Evolutionary conservation across 2,888 invertebrate genomes (phyloP).

Genomic region (Cerastis leucographa): DNA sequence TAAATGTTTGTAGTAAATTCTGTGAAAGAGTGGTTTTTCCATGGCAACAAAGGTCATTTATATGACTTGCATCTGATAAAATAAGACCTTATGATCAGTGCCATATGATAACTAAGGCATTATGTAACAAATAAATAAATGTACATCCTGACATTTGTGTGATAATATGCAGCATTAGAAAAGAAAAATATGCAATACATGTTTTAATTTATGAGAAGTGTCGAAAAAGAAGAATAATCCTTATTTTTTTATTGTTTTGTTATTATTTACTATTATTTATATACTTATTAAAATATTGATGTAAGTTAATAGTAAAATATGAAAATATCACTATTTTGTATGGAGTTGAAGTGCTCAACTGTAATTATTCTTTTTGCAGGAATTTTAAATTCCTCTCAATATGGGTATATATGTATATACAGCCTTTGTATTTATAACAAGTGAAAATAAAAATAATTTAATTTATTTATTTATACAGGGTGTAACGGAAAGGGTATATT

Average conservation of each 20-base stretch:
- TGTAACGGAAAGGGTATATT: too few species aligned
- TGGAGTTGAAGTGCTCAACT: slow-evolving; percentile 35
- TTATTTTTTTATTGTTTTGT: slow-evolving; percentile 35
- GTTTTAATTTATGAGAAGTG: background rate
- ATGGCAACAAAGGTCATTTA: background rate
- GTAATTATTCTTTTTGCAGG: background rate
- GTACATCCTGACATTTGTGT: background rate
- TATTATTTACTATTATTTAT: slow-evolving; percentile 23
- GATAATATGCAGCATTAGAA: background rate
- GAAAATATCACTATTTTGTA: slow-evolving; percentile 7
- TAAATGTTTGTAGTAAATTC: background rate
- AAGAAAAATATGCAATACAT: too few species aligned
- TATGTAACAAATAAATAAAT: background rate
- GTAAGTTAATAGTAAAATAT: background rate
- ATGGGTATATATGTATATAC: slow-evolving; percentile 9
- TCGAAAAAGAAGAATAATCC: background rate
- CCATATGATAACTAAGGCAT: slow-evolving; percentile 5
- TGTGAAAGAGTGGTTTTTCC: background rate
- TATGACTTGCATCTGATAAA: slow-evolving; percentile 6
- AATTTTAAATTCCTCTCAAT: slow-evolving; percentile 18
- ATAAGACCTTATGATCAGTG: background rate
- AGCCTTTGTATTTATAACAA: slow-evolving; percentile 10
- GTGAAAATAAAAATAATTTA: too few species aligned
- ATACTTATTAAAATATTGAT: background rate
- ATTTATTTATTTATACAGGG: too few species aligned